Base-by-base conservation (phyloP, 2,888 invertebrate species). In the Tenthredo amoena region DNA sequence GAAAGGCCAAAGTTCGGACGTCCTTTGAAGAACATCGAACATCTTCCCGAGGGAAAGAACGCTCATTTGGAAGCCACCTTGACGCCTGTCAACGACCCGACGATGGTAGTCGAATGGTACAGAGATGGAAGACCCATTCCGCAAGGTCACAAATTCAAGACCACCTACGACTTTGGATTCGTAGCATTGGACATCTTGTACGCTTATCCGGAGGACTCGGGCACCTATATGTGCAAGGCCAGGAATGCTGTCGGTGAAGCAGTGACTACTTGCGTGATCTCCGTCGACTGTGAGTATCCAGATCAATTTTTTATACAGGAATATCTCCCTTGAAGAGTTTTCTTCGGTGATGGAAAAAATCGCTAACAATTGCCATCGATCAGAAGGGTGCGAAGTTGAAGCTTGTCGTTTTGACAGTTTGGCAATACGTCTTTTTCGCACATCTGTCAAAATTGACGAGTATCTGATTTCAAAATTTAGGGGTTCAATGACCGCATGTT, bases 61-160 rank as follows among this genome's bases (percentile, higher is more conserved):
- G 97, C 98, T 85, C 99, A 99, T 93, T 94, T 99, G 89, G 99
- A 99, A 94, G 98, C 98, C 0, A 99, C 99, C 6, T 94, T 99
- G 50, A 98, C 98, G 0, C 99, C 99, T 0, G 98, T 99, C 58
- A 99, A 99, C 91, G 99, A 99, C 94, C 99, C 99, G 5, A 98
- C 98, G 10, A 99, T 99, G 99, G 96, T 97, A 89, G 98, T 99
- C 12, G 99, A 99, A 94, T 99, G 99, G 99, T 99, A 96, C 94
- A 97, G 98, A 93, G 98, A 99, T 94, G 99, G 99, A 84, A 95
- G 97, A 90, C 99, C 99, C 2, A 96, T 99, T 90, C 97, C 97
- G 91, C 97, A 97, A 92, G 98, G 99, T 79, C 99, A 99, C 93
- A 96, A 99, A 88, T 99, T 99, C 94, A 98, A 98, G 94, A 98